Conservation (phyloP, 2,797 vertebrate species). For the Dermochelys coriacea region DNA sequence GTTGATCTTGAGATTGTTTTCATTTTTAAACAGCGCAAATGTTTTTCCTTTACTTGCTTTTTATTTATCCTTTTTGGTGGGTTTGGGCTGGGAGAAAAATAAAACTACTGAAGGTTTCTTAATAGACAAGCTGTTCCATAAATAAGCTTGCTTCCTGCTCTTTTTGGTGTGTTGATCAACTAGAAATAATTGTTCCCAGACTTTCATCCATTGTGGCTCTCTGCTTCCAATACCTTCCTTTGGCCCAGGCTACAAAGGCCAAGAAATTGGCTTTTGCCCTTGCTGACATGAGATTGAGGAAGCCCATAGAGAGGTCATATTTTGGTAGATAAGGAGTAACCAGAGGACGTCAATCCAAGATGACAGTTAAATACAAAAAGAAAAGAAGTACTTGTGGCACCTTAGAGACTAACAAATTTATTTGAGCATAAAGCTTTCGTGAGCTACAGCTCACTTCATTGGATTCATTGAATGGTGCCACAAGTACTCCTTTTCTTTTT, state of each 20-base stretch:
- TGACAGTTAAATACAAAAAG: slow-evolving; percentile 16
- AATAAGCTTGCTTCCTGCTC: slow-evolving; percentile 46
- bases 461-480: no score
- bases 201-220: slow-evolving; percentile 62
- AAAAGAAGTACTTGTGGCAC: no score
- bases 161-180: slow-evolving; percentile 39
- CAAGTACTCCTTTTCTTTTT: no score
- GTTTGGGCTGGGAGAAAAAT: slow-evolving; percentile 15
- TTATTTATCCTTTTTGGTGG: background rate
- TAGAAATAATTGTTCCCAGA: slow-evolving; percentile 81
- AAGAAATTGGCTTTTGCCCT: slow-evolving; percentile 59
- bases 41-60: slow-evolving; percentile 5
- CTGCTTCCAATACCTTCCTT: slow-evolving; percentile 72
- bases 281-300: slow-evolving; percentile 51
- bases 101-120: slow-evolving; percentile 22
- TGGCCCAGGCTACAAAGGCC: slow-evolving; percentile 69
- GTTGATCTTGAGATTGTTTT: background rate
- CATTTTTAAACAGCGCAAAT: background rate
- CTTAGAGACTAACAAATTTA: no score
- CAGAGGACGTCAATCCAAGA: slow-evolving; percentile 73
- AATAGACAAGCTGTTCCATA: slow-evolving; percentile 25
- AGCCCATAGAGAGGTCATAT: slow-evolving; percentile 54
- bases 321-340: background rate
- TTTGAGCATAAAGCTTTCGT: no score
- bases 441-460: no score